Evolutionary conservation across 2,113 vertebrate genomes (phyloP), one percentile per base, ranked within the genome.

Genomic region (Lepidothrix coronata): DNA sequence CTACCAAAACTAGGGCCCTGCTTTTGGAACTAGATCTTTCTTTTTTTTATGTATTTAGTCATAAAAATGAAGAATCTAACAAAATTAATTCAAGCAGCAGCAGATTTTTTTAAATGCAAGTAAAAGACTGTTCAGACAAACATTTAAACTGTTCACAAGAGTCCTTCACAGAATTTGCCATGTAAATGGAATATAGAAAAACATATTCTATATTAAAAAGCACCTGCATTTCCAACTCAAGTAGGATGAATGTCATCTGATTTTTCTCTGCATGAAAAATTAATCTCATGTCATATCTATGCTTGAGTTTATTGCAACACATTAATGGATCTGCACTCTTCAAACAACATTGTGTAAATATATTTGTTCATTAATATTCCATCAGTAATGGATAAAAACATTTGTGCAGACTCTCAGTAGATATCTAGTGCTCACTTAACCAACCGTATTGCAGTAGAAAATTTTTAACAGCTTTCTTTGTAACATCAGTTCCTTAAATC

Each of bases 301-400:
- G 57, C 55, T 85, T 61, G 81, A 77, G 94, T 94, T 95, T 94
- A 91, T 19, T 83, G 82, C 55, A 87, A 92, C 2, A 18, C 57
- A 73, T 85, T 95, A 96, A 85, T 22, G 13, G 58, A 73, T 66
- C 68, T 94, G 57, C 67, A 59, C 33, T 96, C 80, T 93, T 85
- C 82, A 92, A 89, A 80, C 54, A 96, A 55, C 22, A 16, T 7
- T 30, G 62, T 82, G 43, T 82, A 96, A 83, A 78, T 65, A 74
- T 66, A 89, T 93, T 96, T 96, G 61, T 78, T 92, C 91, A 93
- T 95, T 95, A 94, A 93, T 95, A 93, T 88, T 85, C 76, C 49
- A 81, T 72, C 58, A 86, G 52, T 89, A 59, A 66, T 27, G n/a
- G 21, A 93, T 65, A 81, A 90, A 93, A 94, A 88, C 48, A 74